Evolutionary conservation across 2,113 vertebrate genomes (phyloP).

Genomic region (Xiphophorus hellerii): DNA sequence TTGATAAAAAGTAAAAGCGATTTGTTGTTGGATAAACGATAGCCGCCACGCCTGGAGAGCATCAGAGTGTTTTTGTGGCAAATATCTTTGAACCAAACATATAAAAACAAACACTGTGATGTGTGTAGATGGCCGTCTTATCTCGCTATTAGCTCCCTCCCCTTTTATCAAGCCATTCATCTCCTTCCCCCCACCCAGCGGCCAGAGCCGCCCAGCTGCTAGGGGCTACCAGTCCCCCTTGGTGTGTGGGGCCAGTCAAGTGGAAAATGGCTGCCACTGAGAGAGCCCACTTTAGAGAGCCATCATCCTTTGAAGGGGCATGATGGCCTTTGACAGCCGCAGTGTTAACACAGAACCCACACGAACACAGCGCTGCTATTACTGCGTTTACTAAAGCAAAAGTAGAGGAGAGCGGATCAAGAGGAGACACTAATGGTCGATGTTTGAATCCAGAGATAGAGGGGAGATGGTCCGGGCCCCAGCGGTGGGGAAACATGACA

Average conservation of each 20-base stretch:
- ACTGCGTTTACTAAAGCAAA: conserved; percentile 72
- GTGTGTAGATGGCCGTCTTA: conserved; percentile 47
- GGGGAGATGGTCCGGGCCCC: conserved; percentile 34
- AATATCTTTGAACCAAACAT: conserved; percentile 37
- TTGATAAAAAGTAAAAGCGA: conserved; percentile 17
- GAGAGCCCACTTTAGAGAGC: conserved; percentile 82
- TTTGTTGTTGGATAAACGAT: conserved; percentile 5
- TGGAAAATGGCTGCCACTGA: conserved; percentile 81
- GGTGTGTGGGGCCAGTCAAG: conserved; percentile 80
- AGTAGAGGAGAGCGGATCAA: conserved; percentile 55
- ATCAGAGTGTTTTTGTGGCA: conserved; percentile 13
- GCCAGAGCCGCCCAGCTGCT: conserved; percentile 72
- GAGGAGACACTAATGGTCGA: conserved; percentile 52
- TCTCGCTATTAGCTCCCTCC: conserved; percentile 55
- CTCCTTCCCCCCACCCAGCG: conserved; percentile 64
- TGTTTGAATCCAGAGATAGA: conserved; percentile 58
- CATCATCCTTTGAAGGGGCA: conserved; percentile 80
- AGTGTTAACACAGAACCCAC: conserved; percentile 75
- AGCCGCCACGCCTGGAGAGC: conserved; percentile 35
- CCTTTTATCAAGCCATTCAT: conserved; percentile 61
- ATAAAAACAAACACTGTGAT: conserved; percentile 52
- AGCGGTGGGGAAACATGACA: conserved; percentile 58
- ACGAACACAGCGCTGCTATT: conserved; percentile 66
- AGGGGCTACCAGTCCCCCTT: conserved; percentile 73
- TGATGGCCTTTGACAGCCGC: conserved; percentile 80